Evolutionary conservation across 2,888 invertebrate species (phyloP), one percentile per base, ranked within the genome.

Genomic region (Saturnia pavonia): DNA sequence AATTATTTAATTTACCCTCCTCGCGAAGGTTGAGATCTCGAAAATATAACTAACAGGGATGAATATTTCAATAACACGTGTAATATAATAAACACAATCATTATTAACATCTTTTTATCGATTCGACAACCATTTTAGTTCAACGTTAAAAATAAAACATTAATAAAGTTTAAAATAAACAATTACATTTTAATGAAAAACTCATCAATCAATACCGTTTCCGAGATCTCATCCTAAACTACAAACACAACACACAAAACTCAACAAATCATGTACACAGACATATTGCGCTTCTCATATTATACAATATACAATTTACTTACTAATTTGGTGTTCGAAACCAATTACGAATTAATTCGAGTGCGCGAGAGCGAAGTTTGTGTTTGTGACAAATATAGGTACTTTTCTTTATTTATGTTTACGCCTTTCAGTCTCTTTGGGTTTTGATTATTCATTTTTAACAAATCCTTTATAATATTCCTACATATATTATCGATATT

Each of bases 261-360:
- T 88, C 87, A 91, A 90, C 89, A 89, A 90, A 85, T 81, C 85
- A 88, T 90, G 77, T 86, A 89, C 88, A 90, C 78, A 82, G 86
- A 88, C 86, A 85, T 91, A 91, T 90, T 89, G 88, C 88, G 86
- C 87, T 88, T 85, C 85, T 86, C n/a, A n/a, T n/a, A n/a, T n/a
- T 84, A 83, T 84, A 87, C 84, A 67, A 67, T 90, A 87, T 88
- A 91, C 88, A 90, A 87, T 87, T 90, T 91, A 91, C 87, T 81
- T 84, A 84, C 92, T 92, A 92, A 82, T 86, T 90, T 92, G 91
- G 92, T 92, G 92, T 92, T 91, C 80, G 84, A 81, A 87, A 87
- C 90, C 87, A 90, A 86, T 88, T 84, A 84, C 80, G 78, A 80
- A 81, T 83, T 85, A 85, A 84, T 86, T 74, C 76, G 74, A 77